A percentile compares a stretch with the other conserved stretches of the same genome.
phyloP scores from a whole-genome alignment of 2,797 vertebrate species.

The Protonibea diacanthus region DNA sequence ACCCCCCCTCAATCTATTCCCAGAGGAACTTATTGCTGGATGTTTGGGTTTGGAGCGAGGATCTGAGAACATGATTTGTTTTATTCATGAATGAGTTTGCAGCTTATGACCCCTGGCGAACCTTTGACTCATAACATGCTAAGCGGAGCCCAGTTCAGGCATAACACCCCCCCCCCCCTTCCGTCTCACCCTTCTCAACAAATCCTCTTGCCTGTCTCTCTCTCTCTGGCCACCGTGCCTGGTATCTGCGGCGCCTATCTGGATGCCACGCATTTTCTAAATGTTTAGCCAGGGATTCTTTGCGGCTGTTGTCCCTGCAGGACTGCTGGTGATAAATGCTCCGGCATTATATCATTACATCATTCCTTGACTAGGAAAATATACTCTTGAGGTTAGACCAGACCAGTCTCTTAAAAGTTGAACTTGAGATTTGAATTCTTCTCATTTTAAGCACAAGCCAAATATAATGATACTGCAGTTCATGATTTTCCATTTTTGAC shows the following conservation, averaged over 20 bases:
- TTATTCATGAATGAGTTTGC: slow-evolving; percentile 72
- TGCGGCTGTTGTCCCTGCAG: slow-evolving; percentile 46
- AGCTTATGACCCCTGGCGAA: slow-evolving; percentile 67
- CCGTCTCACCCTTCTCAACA: slow-evolving; percentile 47
- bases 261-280: slow-evolving; percentile 78
- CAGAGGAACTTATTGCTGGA: slow-evolving; percentile 40
- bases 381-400: not conserved
- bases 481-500: not conserved
- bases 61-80: slow-evolving; percentile 66
- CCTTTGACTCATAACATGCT: slow-evolving; percentile 72
- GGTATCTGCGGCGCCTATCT: slow-evolving; percentile 73
- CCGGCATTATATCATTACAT: slow-evolving; percentile 35
- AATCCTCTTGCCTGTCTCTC: slow-evolving; percentile 43
- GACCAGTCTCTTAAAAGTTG: not conserved
- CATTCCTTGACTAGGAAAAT: slow-evolving; percentile 7
- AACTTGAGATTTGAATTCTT: not conserved
- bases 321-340: slow-evolving; percentile 6
- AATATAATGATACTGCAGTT: not conserved
- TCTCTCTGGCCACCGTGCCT: slow-evolving; percentile 37
- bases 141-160: slow-evolving; percentile 47
- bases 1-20: slow-evolving; percentile 33
- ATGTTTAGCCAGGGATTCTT: slow-evolving; percentile 73
- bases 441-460: not conserved
- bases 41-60: slow-evolving; percentile 45
- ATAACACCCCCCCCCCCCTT: not conserved